Base-by-base conservation (phyloP, 2,888 invertebrate genomes). In the Spicauda simplicius region DNA sequence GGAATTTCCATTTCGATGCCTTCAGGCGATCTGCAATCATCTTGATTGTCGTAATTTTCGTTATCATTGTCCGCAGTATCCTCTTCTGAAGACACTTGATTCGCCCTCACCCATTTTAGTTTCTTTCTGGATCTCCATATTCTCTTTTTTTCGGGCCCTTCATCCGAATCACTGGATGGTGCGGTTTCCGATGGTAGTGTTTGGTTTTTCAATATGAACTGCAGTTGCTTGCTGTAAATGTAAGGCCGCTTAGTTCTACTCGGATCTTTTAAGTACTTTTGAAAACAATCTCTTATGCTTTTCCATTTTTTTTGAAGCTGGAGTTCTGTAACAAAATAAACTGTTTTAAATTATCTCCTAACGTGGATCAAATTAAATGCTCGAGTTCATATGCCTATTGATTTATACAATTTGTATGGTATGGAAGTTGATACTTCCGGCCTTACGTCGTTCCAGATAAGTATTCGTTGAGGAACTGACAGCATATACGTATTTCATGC, bases 291-390 rank as follows among this genome's bases (percentile, higher is more conserved):
- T 33, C 91, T 78, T 14, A 92, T 86, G 72, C 92, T 88, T 72
- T 92, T 93, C 92, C 92, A 93, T 80, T 92, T 93, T 78, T 91
- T 92, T 75, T 92, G 91, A 8, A 93, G 80, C 76, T 92, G 91
- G 7, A 91, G 77, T 79, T 90, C 93, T 93, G 86, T 68, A 86
- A 88, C 64, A 74, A 74, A 58, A 65, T 0, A 59, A 59, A 12
- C n/a, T 6, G 12, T 4, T 11, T 41, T 19, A 19, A 19, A 16
- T 16, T 48, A 48, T 16, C 41, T 41, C 14, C 41, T 41, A 4
- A 11, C 14, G 10, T 33, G 6, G 41, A 1, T 41, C 5, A 14
- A 5, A 33, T 33, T 8, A 33, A 33, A 37, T 37, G 4, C 45
- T 6, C 1, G 14, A 45, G 16, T 45, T 1, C n/a, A 45, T n/a